These are phyloP conservation scores for Drosophila ambigua DNA, from an alignment of 1,140 invertebrate species.

Conservation along the genomic window DNA sequence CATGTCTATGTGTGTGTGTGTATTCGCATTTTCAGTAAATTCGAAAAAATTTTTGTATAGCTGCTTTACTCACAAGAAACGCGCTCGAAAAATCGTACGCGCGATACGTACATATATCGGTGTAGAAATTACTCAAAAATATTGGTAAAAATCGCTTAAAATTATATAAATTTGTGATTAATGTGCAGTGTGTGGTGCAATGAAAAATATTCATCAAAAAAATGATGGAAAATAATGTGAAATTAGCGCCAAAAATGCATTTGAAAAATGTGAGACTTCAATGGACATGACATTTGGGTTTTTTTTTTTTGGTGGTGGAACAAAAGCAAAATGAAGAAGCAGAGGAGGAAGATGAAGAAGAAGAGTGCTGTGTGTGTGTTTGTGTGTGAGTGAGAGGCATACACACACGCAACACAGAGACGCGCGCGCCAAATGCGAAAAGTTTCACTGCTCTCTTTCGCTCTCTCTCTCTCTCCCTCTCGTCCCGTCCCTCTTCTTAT, in stretches of 20 bases:
- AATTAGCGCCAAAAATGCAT: conserved; percentile 70
- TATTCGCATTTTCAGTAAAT: conserved; percentile 81
- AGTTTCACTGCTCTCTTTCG: conserved; percentile 20
- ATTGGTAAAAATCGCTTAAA: conserved; percentile 76
- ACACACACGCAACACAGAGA: conserved; percentile 37
- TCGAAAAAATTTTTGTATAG: conserved; percentile 82
- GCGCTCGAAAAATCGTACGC: conserved; percentile 77
- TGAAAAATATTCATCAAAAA: conserved; percentile 18
- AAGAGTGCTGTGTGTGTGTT: conserved; percentile 59
- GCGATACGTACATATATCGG: conserved; percentile 76
- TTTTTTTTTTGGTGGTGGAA: conserved; percentile 73
- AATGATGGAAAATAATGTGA: conserved; percentile 31
- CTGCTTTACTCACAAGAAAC: conserved; percentile 77
- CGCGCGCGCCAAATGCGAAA: conserved; percentile 37
- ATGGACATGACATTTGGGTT: conserved; percentile 68
- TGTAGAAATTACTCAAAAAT: conserved; percentile 82
- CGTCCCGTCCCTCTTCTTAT: conserved; percentile 8
- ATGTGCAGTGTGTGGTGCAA: conserved; percentile 50
- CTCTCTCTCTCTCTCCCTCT: conserved; percentile 21
- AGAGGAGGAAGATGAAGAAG: conserved; percentile 61
- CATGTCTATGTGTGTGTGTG: conserved; percentile 56
- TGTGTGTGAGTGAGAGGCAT: conserved; percentile 22
- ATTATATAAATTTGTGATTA: conserved; percentile 69
- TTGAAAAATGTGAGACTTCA: conserved; percentile 80
- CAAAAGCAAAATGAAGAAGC: conserved; percentile 57